Conservation (phyloP, 64 coral and sea anemone species). For the Pocillopora damicornis region DNA sequence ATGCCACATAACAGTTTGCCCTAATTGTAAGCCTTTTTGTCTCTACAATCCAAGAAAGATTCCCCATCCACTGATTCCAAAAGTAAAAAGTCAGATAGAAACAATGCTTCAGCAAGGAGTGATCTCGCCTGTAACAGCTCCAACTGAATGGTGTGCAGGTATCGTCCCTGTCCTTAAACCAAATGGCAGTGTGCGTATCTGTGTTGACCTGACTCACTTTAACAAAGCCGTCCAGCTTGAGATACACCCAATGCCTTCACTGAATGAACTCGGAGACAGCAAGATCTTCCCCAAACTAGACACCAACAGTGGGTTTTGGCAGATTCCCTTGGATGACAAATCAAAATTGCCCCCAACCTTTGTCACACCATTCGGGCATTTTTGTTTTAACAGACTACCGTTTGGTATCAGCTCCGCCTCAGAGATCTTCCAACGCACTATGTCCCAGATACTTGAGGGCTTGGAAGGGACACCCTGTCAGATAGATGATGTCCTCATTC, state of each 20-base stretch:
- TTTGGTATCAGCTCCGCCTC: slow-evolving; percentile 32
- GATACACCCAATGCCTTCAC: slow-evolving; percentile 35
- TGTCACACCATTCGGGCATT: not conserved
- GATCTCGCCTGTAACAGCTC: slow-evolving; percentile 33
- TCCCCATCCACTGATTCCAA: slow-evolving; percentile 21
- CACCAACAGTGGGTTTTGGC: slow-evolving; percentile 39
- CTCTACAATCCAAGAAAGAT: slow-evolving; percentile 11
- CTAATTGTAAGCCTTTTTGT: slow-evolving; percentile 37
- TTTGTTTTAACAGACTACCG: slow-evolving; percentile 15
- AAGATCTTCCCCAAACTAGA: slow-evolving; percentile 31
- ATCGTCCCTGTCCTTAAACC: slow-evolving; percentile 30
- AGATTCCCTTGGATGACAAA: slow-evolving; percentile 11
- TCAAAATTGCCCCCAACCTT: slow-evolving; percentile 26
- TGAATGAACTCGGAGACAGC: slow-evolving; percentile 21
- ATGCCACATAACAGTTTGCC: slow-evolving; percentile 60
- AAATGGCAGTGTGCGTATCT: slow-evolving; percentile 20
- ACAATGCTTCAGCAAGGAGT: slow-evolving; percentile 31
- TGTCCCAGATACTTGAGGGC: slow-evolving; percentile 1
- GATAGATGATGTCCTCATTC: slow-evolving; percentile 31
- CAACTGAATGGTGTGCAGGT: slow-evolving; percentile 43
- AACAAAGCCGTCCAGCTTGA: slow-evolving; percentile 33
- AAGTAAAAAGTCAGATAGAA: slow-evolving; percentile 14
- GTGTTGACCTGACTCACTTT: slow-evolving; percentile 24
- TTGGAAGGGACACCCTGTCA: slow-evolving; percentile 21
- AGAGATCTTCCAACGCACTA: slow-evolving; percentile 16